A percentile compares a stretch with the other conserved stretches of the same genome.
Evolutionary conservation across 2,797 vertebrate genomes (phyloP).

Genomic region (Brachyalestes nurse): DNA sequence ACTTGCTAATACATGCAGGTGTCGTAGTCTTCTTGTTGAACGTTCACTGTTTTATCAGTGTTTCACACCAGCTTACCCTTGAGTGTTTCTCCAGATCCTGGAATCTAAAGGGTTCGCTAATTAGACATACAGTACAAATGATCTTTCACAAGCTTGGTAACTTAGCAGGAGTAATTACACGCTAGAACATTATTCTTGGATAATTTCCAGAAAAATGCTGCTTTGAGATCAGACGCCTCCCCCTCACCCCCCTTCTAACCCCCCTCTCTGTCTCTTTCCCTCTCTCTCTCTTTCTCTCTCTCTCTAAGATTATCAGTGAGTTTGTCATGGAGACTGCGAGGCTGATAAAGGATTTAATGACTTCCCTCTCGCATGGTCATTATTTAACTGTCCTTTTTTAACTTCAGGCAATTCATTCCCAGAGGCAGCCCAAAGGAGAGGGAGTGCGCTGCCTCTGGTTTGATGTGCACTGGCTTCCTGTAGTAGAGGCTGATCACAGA

Average conservation of each 20-base stretch:
- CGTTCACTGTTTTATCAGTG: constrained; percentile 65
- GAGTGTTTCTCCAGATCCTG: constrained; percentile 75
- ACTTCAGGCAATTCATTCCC: constrained; percentile 52
- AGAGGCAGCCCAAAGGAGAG: constrained; percentile 30
- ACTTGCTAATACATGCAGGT: constrained; percentile 42
- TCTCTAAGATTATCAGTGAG: constrained; percentile 53
- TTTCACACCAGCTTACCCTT: constrained; percentile 72
- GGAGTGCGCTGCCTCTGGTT: constrained; percentile 22
- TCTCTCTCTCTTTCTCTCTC: constrained; percentile 19
- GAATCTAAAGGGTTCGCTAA: constrained; percentile 83
- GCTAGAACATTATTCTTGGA: constrained; percentile 81
- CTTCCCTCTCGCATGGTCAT: constrained; percentile 53
- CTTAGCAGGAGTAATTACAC: constrained; percentile 83
- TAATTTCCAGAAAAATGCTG: constrained; percentile 81
- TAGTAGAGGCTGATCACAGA: constrained; percentile 32
- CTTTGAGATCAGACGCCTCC: constrained; percentile 73
- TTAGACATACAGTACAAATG: constrained; percentile 85
- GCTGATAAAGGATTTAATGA: constrained; percentile 61
- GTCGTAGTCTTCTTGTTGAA: constrained; percentile 48
- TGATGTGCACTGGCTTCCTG: constrained; percentile 21
- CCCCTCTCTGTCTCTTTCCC: neutral
- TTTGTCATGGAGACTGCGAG: constrained; percentile 60
- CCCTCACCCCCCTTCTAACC: neutral
- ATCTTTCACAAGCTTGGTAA: constrained; percentile 82
- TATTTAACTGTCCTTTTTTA: constrained; percentile 61